A percentile compares a stretch with the other conserved stretches of the same genome.
phyloP scores from a whole-genome alignment of 2,797 vertebrate genomes.

The Pogonophryne albipinna region DNA sequence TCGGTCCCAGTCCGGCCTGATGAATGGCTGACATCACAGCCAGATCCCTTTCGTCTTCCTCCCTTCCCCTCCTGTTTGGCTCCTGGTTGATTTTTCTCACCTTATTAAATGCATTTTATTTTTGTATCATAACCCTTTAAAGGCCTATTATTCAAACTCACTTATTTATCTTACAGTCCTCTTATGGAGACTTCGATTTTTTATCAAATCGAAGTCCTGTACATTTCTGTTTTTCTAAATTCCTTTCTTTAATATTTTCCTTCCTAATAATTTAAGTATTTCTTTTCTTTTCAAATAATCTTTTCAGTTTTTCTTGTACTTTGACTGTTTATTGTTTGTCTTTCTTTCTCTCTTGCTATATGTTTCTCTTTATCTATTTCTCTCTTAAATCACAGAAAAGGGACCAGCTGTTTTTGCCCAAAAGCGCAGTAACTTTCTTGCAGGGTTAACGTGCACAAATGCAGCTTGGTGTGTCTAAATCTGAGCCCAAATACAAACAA shows the following conservation, averaged over 20 bases:
- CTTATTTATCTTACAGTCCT: slow-evolving; percentile 19
- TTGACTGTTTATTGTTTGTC: background rate
- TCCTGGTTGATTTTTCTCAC: slow-evolving; percentile 13
- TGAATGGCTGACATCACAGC: slow-evolving; percentile 46
- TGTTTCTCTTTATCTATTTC: slow-evolving; percentile 26
- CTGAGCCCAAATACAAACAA: background rate
- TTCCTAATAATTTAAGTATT: background rate
- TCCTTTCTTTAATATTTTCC: background rate
- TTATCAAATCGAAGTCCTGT: background rate
- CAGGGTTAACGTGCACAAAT: background rate
- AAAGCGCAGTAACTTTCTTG: background rate
- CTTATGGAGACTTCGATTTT: background rate
- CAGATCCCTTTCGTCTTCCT: slow-evolving; percentile 23
- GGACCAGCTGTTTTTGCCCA: background rate
- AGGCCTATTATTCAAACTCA: slow-evolving; percentile 15
- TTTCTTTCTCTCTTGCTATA: slow-evolving; percentile 15
- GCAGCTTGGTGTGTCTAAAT: background rate
- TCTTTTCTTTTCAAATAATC: background rate
- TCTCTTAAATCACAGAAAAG: slow-evolving; percentile 6
- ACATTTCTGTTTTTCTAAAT: background rate
- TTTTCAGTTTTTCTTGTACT: background rate
- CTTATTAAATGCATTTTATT: slow-evolving; percentile 15
- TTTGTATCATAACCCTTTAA: slow-evolving; percentile 13
- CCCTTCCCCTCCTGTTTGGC: slow-evolving; percentile 22
- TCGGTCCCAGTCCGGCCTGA: slow-evolving; percentile 45